Conservation (phyloP, 2,797 vertebrate species). For the Artibeus lituratus region DNA sequence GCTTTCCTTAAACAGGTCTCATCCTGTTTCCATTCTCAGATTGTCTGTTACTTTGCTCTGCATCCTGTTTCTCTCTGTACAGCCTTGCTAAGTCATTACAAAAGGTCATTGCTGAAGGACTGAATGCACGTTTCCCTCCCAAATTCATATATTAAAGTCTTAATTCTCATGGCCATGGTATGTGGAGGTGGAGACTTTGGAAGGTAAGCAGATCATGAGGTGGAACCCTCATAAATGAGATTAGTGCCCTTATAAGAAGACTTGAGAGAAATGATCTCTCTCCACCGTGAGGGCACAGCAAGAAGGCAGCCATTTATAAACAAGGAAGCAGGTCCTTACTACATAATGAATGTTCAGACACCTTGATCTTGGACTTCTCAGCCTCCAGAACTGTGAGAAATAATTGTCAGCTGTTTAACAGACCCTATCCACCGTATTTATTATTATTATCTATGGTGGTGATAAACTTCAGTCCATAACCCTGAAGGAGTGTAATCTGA, state of each 20-base stretch:
- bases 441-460: background rate
- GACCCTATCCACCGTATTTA: background rate
- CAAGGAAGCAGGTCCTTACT: background rate
- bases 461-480: background rate
- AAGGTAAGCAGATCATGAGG: background rate
- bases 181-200: background rate
- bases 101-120: background rate
- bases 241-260: background rate
- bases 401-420: background rate
- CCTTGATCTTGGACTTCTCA: background rate
- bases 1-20: background rate
- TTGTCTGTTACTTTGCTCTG: background rate
- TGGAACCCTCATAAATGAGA: background rate
- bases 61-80: background rate
- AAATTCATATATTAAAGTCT: background rate
- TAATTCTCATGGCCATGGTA: background rate
- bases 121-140: background rate
- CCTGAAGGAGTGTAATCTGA: background rate
- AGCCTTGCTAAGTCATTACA: background rate
- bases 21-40: background rate
- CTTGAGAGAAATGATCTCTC: background rate
- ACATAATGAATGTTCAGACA: background rate
- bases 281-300: background rate
- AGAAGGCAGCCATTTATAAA: background rate
- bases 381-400: background rate